phyloP scores from a whole-genome alignment of 23 tunicate species.

The Ascidia mentula region DNA sequence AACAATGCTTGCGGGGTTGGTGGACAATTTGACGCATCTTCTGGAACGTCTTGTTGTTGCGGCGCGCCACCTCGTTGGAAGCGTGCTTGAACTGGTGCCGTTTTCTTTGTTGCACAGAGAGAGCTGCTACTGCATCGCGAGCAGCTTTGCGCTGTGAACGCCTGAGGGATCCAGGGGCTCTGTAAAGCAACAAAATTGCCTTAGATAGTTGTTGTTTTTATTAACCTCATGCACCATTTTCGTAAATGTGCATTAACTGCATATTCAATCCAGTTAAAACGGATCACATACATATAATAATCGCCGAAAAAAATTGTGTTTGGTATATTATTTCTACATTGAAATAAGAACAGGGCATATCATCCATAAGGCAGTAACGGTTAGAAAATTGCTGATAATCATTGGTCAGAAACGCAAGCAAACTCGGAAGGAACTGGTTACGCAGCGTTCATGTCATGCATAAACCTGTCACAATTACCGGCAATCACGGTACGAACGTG shows the following conservation, averaged over 20 bases:
- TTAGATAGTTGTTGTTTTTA: background rate
- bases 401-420: too few relatives aligned
- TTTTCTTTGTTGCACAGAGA: conserved; percentile 33
- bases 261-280: too few relatives aligned
- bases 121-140: conserved; percentile 19
- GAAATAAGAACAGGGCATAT: too few relatives aligned
- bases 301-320: too few relatives aligned
- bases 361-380: too few relatives aligned
- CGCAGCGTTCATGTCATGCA: too few relatives aligned
- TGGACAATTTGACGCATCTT: conserved; percentile 83
- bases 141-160: conserved; percentile 46
- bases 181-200: background rate
- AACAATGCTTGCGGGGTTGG: conserved; percentile 66
- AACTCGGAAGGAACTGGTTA: too few relatives aligned
- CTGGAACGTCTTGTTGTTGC: conserved; percentile 52
- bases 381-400: too few relatives aligned
- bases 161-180: conserved; percentile 18
- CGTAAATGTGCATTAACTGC: background rate
- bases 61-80: conserved; percentile 27
- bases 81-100: conserved; percentile 37
- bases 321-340: too few relatives aligned
- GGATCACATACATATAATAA: too few relatives aligned
- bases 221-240: background rate
- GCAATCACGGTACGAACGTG: too few relatives aligned
- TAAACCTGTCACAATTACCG: too few relatives aligned